Evolutionary conservation across 2,113 vertebrate genomes (phyloP).

Genomic region (Pangasianodon gigas): DNA sequence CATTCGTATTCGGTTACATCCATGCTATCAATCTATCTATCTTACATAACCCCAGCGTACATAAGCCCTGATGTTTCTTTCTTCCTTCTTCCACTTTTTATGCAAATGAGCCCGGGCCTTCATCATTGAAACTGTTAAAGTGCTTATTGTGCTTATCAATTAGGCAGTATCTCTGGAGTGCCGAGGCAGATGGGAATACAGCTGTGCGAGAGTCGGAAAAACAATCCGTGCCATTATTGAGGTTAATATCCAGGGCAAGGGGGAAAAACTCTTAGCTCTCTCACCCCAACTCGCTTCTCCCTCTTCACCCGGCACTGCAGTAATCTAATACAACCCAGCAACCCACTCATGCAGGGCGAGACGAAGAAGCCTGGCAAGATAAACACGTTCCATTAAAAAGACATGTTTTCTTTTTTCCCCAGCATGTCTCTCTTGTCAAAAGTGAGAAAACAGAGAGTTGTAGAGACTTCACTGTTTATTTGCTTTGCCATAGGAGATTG

Average conservation of each 20-base stretch:
- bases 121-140: constrained; percentile 58
- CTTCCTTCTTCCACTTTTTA: constrained; percentile 13
- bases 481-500: constrained; percentile 14
- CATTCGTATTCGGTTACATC: neutral
- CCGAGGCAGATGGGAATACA: constrained; percentile 66
- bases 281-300: constrained; percentile 8
- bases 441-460: constrained; percentile 41
- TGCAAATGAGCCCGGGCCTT: constrained; percentile 49
- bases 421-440: constrained; percentile 49
- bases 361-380: constrained; percentile 40
- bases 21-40: neutral
- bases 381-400: constrained; percentile 54
- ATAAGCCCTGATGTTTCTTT: constrained; percentile 21
- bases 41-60: neutral
- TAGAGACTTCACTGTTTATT: constrained; percentile 29
- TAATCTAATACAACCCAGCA: constrained; percentile 39
- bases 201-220: constrained; percentile 60
- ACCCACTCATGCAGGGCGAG: constrained; percentile 45
- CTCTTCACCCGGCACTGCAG: neutral
- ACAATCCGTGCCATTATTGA: constrained; percentile 60
- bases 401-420: constrained; percentile 1
- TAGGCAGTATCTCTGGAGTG: constrained; percentile 55
- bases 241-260: constrained; percentile 56
- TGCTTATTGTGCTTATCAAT: constrained; percentile 67
- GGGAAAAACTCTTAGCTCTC: neutral